These are phyloP conservation scores for Notodonta ziczac DNA, from an alignment of 2,888 invertebrate genomes.

Conservation along the genomic window DNA sequence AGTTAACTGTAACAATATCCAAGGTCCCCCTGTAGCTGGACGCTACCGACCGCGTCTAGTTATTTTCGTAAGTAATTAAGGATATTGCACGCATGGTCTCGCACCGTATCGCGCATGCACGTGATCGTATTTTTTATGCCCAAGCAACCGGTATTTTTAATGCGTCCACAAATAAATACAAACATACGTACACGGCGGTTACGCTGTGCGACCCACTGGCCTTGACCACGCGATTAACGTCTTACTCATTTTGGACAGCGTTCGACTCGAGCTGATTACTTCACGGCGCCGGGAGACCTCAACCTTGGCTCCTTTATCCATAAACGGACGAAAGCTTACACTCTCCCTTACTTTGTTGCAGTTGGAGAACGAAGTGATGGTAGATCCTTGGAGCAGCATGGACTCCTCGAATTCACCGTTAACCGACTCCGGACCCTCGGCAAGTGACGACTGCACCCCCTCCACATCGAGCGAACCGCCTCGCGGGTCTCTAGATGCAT, in stretches of 20 bases:
- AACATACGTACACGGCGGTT: constrained; percentile 43
- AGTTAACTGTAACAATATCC: constrained; percentile 30
- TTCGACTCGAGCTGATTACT: constrained; percentile 57
- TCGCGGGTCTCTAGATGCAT: constrained; percentile 55
- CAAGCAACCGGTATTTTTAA: constrained; percentile 53
- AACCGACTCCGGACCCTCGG: constrained; percentile 81
- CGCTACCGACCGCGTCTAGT: constrained; percentile 23
- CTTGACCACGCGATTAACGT: constrained; percentile 62
- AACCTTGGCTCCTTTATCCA: constrained; percentile 56
- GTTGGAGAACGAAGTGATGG: constrained; percentile 85
- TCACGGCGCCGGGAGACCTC: constrained; percentile 44
- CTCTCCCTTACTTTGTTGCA: constrained; percentile 66
- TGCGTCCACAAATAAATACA: constrained; percentile 56
- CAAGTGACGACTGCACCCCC: constrained; percentile 80
- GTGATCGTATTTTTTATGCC: constrained; percentile 40
- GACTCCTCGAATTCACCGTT: constrained; percentile 82
- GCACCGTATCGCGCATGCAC: constrained; percentile 22
- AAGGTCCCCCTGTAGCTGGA: constrained; percentile 37
- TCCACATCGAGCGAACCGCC: constrained; percentile 74
- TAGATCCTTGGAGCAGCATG: constrained; percentile 84
- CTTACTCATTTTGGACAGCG: constrained; percentile 53
- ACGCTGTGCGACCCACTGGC: constrained; percentile 45
- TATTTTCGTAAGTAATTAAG: constrained; percentile 36
- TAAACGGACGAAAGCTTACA: constrained; percentile 36
- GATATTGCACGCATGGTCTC: constrained; percentile 40